phyloP scores from a whole-genome alignment of 2,113 vertebrate genomes.

The Lophochroa leadbeateri region DNA sequence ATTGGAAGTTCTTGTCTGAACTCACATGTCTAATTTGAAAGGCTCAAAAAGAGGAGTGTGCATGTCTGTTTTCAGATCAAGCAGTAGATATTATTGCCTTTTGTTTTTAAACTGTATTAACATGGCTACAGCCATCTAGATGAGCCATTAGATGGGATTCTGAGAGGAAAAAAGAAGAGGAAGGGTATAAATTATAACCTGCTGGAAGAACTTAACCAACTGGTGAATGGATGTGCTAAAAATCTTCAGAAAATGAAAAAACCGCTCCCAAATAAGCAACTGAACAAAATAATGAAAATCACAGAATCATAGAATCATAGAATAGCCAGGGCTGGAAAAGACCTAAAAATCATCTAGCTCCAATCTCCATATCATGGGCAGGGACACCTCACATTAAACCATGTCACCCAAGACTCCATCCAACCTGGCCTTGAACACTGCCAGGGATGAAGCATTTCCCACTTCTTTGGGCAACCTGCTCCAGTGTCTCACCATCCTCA shows the following conservation, averaged over 20 bases:
- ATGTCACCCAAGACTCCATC: background rate
- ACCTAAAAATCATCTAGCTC: background rate
- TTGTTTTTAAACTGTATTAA: background rate
- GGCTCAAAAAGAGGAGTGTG: background rate
- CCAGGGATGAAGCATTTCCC: background rate
- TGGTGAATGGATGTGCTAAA: background rate
- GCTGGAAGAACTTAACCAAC: background rate
- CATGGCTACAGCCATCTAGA: background rate
- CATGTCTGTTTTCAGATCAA: background rate
- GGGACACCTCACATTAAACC: background rate
- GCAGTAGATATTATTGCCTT: background rate
- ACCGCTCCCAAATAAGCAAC: background rate
- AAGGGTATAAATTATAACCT: background rate
- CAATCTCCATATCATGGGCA: background rate
- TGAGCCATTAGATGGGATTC: background rate
- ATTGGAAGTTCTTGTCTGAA: background rate
- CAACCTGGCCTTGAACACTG: background rate
- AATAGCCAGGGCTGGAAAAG: background rate
- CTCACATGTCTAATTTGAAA: background rate
- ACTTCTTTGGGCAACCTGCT: background rate
- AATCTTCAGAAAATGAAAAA: background rate
- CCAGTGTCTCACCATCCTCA: background rate
- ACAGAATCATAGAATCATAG: background rate
- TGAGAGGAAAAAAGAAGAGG: background rate
- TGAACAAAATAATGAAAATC: background rate